Evolutionary conservation across 2,113 vertebrate species (phyloP).

Genomic region (Aleadryas rufinucha): DNA sequence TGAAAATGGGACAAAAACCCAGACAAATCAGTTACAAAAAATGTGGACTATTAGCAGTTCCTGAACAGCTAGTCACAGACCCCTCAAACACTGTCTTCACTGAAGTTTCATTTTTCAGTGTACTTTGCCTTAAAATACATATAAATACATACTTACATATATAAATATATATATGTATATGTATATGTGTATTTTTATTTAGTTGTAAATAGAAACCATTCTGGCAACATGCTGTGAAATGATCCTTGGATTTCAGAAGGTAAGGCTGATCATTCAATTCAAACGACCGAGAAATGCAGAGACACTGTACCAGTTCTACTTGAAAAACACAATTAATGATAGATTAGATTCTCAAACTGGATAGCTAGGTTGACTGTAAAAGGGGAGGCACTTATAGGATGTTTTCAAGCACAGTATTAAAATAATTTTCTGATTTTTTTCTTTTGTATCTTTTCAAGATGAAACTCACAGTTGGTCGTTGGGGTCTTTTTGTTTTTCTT

Average conservation of each 20-base stretch:
- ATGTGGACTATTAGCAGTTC: background rate
- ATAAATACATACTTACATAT: no score
- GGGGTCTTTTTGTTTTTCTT: accelerated
- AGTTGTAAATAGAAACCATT: background rate
- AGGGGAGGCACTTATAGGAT: background rate
- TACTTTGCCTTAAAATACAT: background rate
- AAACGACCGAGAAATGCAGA: background rate
- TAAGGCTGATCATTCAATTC: background rate
- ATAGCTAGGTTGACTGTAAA: background rate
- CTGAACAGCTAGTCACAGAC: background rate
- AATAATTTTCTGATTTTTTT: background rate
- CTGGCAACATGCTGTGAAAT: background rate
- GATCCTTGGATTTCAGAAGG: background rate
- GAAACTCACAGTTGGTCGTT: background rate
- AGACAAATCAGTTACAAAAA: background rate
- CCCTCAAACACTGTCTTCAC: background rate
- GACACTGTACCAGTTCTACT: background rate
- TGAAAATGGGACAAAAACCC: background rate
- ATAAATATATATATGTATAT: no score
- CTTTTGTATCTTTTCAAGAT: background rate
- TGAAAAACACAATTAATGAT: background rate
- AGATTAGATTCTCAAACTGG: background rate
- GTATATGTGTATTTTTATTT: background rate
- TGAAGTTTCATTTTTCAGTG: background rate
- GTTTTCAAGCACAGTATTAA: background rate